A percentile compares a stretch with the other conserved stretches of the same genome.
These are phyloP conservation scores for Diarsia brunnea DNA, from an alignment of 2,888 invertebrate genomes.

Conservation along the genomic window DNA sequence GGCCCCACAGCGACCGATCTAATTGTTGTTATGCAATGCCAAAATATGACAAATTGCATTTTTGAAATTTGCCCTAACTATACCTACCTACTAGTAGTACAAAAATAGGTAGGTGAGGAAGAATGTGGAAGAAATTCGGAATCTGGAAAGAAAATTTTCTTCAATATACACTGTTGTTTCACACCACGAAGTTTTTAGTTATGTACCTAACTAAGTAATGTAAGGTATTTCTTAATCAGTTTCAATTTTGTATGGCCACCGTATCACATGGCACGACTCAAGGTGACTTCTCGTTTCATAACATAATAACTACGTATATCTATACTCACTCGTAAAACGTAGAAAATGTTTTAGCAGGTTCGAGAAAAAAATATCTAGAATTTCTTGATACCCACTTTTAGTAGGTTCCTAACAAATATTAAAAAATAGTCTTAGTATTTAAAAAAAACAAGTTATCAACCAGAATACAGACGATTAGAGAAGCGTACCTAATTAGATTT, in stretches of 20 bases:
- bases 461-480: background rate
- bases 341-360: background rate
- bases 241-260: conserved; percentile 30
- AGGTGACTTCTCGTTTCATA: conserved; percentile 17
- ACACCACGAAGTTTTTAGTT: background rate
- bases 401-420: no score
- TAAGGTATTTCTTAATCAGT: conserved; percentile 19
- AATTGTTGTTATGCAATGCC: no score
- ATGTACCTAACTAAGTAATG: background rate
- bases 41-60: no score
- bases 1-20: no score
- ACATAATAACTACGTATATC: background rate
- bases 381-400: background rate
- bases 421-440: no score
- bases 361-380: background rate
- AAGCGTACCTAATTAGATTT: no score
- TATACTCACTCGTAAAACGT: background rate
- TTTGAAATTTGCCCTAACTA: no score
- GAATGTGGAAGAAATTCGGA: background rate
- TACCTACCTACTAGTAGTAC: no score
- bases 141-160: background rate
- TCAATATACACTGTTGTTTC: background rate
- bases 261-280: conserved; percentile 12
- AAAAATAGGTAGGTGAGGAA: no score
- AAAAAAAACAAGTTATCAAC: background rate